A percentile compares a stretch with the other conserved stretches of the same genome.
These are phyloP conservation scores for Minunthozetes semirufus DNA, from an alignment of 2,888 invertebrate genomes.

Conservation along the genomic window DNA sequence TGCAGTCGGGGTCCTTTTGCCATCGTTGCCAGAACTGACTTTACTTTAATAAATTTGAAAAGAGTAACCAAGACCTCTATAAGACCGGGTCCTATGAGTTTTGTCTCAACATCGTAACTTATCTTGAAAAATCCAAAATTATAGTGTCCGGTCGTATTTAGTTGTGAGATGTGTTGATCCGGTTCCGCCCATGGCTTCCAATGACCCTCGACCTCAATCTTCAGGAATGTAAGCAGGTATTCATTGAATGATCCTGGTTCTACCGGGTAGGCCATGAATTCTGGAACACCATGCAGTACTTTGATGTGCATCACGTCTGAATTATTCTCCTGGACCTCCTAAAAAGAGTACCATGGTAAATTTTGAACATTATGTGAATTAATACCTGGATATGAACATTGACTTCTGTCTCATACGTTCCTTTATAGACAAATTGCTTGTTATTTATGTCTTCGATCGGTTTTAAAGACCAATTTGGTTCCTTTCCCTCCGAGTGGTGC, in stretches of 20 bases:
- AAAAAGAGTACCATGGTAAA: not conserved
- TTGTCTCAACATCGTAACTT: too few relatives aligned
- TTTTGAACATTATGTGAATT: too few relatives aligned
- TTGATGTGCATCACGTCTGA: constrained; percentile 73
- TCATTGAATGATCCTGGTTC: constrained; percentile 45
- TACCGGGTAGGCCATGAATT: constrained; percentile 53
- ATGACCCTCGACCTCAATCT: constrained; percentile 58
- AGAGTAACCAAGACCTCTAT: too few relatives aligned
- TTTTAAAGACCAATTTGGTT: constrained; percentile 62
- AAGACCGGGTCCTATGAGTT: too few relatives aligned
- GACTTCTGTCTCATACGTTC: constrained; percentile 68
- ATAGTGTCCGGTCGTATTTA: too few relatives aligned
- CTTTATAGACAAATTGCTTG: constrained; percentile 61
- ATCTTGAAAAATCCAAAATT: too few relatives aligned
- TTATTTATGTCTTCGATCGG: constrained; percentile 55
- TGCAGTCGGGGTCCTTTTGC: too few relatives aligned
- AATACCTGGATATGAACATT: constrained; percentile 70
- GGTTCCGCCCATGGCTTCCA: constrained; percentile 54
- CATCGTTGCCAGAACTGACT: too few relatives aligned
- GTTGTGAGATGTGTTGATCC: too few relatives aligned
- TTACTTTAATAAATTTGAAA: too few relatives aligned
- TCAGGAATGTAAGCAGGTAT: constrained; percentile 50
- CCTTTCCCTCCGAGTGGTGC: constrained; percentile 64
- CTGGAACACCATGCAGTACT: constrained; percentile 61
- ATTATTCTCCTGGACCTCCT: constrained; percentile 87